Conservation (phyloP, 2,113 vertebrate genomes). For the Columba livia region DNA sequence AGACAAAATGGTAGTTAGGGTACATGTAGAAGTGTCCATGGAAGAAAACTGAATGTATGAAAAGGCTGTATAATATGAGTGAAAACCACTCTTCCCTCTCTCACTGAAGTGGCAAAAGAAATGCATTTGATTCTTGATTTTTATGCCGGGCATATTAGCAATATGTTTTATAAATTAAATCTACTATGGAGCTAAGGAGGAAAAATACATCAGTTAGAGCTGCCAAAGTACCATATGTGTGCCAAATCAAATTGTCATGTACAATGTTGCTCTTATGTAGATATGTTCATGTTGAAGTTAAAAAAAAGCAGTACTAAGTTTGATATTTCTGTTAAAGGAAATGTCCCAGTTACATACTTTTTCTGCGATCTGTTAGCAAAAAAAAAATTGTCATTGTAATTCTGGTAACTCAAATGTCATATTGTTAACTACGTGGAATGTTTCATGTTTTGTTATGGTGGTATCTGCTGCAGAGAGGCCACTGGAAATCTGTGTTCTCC, state of each 20-base stretch:
- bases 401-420: slow-evolving; percentile 52
- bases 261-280: neutral
- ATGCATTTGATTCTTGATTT: neutral
- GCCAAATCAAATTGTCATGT: slow-evolving; percentile 22
- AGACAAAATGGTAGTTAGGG: neutral
- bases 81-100: neutral
- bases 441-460: slow-evolving; percentile 57
- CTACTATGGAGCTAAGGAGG: neutral
- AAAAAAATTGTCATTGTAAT: slow-evolving; percentile 48
- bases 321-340: slow-evolving; percentile 34
- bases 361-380: slow-evolving; percentile 49
- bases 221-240: slow-evolving; percentile 27
- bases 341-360: neutral
- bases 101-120: neutral
- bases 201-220: neutral
- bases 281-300: slow-evolving; percentile 55
- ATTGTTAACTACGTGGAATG: slow-evolving; percentile 54
- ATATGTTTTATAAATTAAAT: slow-evolving; percentile 32
- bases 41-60: neutral
- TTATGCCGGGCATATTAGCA: slow-evolving; percentile 30
- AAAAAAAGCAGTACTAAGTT: slow-evolving; percentile 32
- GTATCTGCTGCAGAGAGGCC: slow-evolving; percentile 45
- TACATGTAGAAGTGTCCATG: neutral
- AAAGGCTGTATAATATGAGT: neutral
- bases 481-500: slow-evolving; percentile 18